Evolutionary conservation across 2,797 vertebrate genomes (phyloP), one percentile per base, ranked within the genome.

Genomic region (Sandelia bainsii): DNA sequence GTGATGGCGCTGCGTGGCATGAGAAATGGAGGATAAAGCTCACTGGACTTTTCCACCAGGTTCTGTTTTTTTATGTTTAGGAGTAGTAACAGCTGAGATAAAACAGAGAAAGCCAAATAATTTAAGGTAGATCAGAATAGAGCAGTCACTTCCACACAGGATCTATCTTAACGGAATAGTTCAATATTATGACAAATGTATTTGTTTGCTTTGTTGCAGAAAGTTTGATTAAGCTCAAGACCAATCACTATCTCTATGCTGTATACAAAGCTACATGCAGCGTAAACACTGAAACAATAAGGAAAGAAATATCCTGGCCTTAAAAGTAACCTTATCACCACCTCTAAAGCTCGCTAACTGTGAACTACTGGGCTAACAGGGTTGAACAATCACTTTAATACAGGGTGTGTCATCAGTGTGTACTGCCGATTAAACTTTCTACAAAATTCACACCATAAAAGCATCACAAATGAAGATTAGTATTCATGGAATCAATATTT

Each of bases 11-110:
- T 0, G 95, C 96, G 57, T 99, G 96, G 97, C 95, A 98, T 64
- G 83, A 94, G 82, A 97, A 96, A 64, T 99, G 97, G 97, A 96
- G 92, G 63, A 92, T 96, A 48, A 97, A 97, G 22, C 93, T 95
- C 72, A 86, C 92, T 29, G 88, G 94, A 50, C 94, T 99, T 40
- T 97, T 97, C 16, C 95, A 97, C 51, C 97, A 99, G 96, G 98
- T 98, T 89, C 10, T 29, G 1, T 44, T 64, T 59, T 37, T 25
- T 32, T 45, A 37, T 20, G 11, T n/a, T 37, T 51, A 1, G 19
- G 17, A 54, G 25, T 2, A 3, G 27, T 29, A 29, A 29, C 27
- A 29, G 27, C 27, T 29, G 27, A 32, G 13, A 27, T 20, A 1
- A 48, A 25, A 2, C 9, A 37, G 17, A 8, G 14, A 2, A 10